Conservation (phyloP, 1,140 invertebrate genomes). For the Caligus rogercresseyi region DNA sequence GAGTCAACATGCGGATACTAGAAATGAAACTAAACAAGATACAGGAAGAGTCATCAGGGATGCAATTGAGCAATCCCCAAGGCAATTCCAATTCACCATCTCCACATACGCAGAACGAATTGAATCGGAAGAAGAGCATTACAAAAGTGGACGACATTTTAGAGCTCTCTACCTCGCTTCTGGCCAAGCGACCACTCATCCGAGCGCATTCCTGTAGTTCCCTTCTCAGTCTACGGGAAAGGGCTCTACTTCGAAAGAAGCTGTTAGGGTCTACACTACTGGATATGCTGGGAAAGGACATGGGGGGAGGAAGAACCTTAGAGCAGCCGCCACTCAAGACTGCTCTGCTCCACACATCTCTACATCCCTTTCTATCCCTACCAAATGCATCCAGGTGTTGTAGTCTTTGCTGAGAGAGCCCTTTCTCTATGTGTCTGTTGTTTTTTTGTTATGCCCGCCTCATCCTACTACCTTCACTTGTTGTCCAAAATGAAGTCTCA, state of each 20-base stretch:
- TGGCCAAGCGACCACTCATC: neutral
- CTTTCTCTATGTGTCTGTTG: too few relatives aligned
- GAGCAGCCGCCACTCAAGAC: neutral
- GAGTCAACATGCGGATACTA: conserved; percentile 11
- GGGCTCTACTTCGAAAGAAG: conserved; percentile 11
- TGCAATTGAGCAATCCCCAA: too few relatives aligned
- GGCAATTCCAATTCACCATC: too few relatives aligned
- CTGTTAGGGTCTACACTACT: neutral
- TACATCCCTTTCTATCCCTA: neutral
- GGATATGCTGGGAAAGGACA: neutral
- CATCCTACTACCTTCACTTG: too few relatives aligned
- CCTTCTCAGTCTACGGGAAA: neutral
- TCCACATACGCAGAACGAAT: neutral
- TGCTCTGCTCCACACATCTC: neutral
- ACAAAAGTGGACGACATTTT: neutral
- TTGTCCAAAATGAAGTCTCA: too few relatives aligned
- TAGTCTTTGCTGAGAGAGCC: neutral
- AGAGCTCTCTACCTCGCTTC: neutral
- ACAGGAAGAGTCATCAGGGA: conserved; percentile 6
- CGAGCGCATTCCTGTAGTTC: conserved; percentile 13
- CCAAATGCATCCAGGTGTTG: neutral
- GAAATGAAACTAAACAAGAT: conserved; percentile 13
- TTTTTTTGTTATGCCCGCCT: too few relatives aligned
- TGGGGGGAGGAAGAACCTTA: neutral
- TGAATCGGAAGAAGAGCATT: neutral